Percentiles rank a stretch among this genome's conserved stretches.
Evolutionary conservation across 2,888 invertebrate species (phyloP).

Genomic region (Caenorhabditis angaria): DNA sequence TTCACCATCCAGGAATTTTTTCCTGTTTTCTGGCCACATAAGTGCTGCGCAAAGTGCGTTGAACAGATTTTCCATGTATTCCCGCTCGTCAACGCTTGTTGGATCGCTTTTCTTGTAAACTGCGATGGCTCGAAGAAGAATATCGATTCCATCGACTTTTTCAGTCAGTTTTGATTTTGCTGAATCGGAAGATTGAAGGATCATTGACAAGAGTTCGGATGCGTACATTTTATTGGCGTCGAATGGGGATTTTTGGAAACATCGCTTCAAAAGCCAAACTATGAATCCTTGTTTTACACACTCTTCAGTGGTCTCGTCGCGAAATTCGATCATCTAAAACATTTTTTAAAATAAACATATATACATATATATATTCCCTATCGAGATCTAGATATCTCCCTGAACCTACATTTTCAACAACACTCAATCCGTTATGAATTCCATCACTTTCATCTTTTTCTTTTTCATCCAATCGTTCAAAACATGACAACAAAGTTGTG

Average conservation of each 20-base stretch:
- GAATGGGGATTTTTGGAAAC: conserved; percentile 74
- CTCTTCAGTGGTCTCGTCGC: conserved; percentile 79
- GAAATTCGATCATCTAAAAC: conserved; percentile 80
- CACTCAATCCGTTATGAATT: conserved; percentile 89
- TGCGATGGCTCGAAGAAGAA: conserved; percentile 81
- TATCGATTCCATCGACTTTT: conserved; percentile 89
- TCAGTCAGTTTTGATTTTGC: conserved; percentile 62
- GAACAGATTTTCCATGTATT: conserved; percentile 98
- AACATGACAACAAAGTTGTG: conserved; percentile 81
- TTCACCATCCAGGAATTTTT: conserved; percentile 90
- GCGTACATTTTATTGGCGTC: conserved; percentile 78
- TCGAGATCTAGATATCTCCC: too few species aligned
- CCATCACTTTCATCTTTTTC: conserved; percentile 83
- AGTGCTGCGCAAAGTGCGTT: conserved; percentile 92
- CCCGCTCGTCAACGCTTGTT: conserved; percentile 83
- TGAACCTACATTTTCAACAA: conserved; percentile 89
- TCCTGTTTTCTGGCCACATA: conserved; percentile 87
- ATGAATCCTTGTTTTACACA: conserved; percentile 64
- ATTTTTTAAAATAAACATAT: neutral
- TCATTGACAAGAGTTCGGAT: conserved; percentile 92
- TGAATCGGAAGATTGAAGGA: conserved; percentile 88
- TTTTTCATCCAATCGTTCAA: conserved; percentile 83
- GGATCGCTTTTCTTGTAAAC: conserved; percentile 70
- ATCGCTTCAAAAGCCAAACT: conserved; percentile 86
- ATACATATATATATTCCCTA: too few species aligned